Conservation (phyloP, 1,140 invertebrate species). For the Heliothis virescens region DNA sequence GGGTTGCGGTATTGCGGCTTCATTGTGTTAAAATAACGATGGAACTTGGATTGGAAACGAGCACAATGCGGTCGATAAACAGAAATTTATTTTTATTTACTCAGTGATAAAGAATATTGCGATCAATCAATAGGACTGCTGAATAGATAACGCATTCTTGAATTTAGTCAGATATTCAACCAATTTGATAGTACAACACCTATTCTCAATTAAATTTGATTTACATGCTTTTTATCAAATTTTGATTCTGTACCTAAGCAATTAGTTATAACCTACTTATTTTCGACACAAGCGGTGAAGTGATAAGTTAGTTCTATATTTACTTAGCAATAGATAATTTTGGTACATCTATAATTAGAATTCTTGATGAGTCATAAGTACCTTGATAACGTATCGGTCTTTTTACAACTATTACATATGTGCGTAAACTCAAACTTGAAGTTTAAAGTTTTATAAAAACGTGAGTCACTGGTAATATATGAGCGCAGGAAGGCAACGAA, state of each 20-base stretch:
- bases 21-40: conserved; percentile 84
- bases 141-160: conserved; percentile 23
- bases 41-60: conserved; percentile 76
- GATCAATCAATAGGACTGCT: conserved; percentile 33
- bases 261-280: conserved; percentile 2
- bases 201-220: neutral
- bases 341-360: conserved; percentile 2
- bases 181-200: neutral
- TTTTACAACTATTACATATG: neutral
- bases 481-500: conserved; percentile 8
- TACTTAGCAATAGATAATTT: neutral
- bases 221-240: neutral
- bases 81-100: conserved; percentile 65
- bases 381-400: conserved; percentile 9
- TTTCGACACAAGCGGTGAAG: neutral
- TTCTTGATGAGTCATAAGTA: neutral
- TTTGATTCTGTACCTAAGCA: neutral
- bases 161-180: neutral
- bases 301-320: neutral
- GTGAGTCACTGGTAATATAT: neutral
- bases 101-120: conserved; percentile 54
- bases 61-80: conserved; percentile 74
- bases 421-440: neutral
- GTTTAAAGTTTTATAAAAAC: neutral
- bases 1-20: conserved; percentile 84